Evolutionary conservation across 2,888 invertebrate genomes (phyloP).

Genomic region (Callyntrura sp.): DNA sequence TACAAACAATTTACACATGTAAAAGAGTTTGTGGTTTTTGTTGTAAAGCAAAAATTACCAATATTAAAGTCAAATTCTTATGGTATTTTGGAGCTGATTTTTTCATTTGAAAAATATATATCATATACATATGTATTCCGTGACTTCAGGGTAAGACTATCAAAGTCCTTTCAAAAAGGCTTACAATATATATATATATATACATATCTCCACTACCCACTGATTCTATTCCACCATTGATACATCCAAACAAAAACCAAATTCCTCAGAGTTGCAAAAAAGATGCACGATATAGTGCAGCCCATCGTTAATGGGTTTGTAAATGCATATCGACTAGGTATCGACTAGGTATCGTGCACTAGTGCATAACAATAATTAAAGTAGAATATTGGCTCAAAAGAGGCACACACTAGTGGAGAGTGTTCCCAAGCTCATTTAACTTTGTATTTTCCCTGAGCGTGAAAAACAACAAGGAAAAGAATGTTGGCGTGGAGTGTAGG

Average conservation of each 20-base stretch:
- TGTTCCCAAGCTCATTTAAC: conserved; percentile 36
- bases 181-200: no score
- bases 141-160: no score
- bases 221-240: not conserved
- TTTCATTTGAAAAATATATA: no score
- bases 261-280: not conserved
- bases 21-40: no score
- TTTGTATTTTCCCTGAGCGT: conserved; percentile 11
- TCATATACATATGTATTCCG: no score
- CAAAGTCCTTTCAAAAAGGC: no score
- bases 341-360: not conserved
- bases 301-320: conserved; percentile 34
- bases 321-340: not conserved
- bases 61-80: no score
- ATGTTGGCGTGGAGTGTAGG: not conserved
- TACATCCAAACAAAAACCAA: no score
- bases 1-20: no score
- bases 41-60: no score
- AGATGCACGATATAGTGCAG: not conserved
- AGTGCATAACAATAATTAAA: not conserved
- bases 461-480: not conserved
- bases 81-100: no score
- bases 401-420: not conserved
- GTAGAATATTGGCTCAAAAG: conserved; percentile 29
- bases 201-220: no score